These are phyloP conservation scores for Dexiosoma caninum DNA, from an alignment of 2,888 invertebrate species.

Conservation along the genomic window DNA sequence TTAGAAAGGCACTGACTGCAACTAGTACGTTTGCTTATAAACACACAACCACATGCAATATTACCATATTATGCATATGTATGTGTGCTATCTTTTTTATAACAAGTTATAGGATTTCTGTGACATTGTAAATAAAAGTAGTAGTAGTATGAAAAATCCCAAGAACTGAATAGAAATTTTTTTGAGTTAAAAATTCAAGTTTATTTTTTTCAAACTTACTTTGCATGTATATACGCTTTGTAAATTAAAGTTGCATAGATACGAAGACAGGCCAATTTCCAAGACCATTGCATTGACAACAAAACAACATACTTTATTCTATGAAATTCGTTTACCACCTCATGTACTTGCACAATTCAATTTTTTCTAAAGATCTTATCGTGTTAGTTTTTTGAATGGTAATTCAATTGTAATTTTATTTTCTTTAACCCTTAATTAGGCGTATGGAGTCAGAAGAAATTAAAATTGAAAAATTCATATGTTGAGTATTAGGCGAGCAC, in stretches of 20 bases:
- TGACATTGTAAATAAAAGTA: too few relatives aligned
- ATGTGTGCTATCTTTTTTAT: too few relatives aligned
- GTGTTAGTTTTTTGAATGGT: slow-evolving; percentile 6
- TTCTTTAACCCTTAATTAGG: too few relatives aligned
- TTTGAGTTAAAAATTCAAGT: slow-evolving; percentile 37
- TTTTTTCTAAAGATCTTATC: background rate
- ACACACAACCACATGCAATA: background rate
- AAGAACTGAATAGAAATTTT: slow-evolving; percentile 16
- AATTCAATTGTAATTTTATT: slow-evolving; percentile 32
- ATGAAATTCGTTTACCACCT: background rate
- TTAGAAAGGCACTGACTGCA: slow-evolving; percentile 29
- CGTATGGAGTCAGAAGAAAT: too few relatives aligned
- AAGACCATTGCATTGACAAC: slow-evolving; percentile 49
- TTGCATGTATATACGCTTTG: background rate
- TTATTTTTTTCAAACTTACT: slow-evolving; percentile 5
- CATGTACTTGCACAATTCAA: background rate
- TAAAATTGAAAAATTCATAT: too few relatives aligned
- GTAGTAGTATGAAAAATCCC: background rate
- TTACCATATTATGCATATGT: too few relatives aligned
- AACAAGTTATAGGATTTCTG: background rate
- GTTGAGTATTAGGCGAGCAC: too few relatives aligned
- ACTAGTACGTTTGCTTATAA: too few relatives aligned
- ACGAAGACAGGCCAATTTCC: slow-evolving; percentile 60
- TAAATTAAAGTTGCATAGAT: slow-evolving; percentile 47
- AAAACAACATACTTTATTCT: slow-evolving; percentile 52